Percentiles rank a stretch among this genome's conserved stretches.
These are phyloP conservation scores for Cabera pusaria DNA, from an alignment of 2,888 invertebrate species.

Conservation along the genomic window DNA sequence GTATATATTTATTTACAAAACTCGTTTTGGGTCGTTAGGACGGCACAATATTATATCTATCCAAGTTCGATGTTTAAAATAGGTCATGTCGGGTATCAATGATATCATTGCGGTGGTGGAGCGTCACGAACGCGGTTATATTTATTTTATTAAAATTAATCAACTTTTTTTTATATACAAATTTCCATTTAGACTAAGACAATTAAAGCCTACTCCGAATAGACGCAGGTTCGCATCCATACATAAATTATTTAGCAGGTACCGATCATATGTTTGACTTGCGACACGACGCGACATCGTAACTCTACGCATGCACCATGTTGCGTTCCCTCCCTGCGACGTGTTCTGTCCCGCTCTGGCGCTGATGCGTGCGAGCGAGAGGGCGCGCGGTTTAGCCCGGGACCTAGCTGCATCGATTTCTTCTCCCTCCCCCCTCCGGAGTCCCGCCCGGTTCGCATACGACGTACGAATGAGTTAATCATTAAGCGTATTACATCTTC, in stretches of 20 bases:
- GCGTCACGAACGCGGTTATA: slow-evolving; percentile 60
- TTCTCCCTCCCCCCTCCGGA: slow-evolving; percentile 52
- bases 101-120: slow-evolving; percentile 45
- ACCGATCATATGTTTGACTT: slow-evolving; percentile 71
- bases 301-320: slow-evolving; percentile 69
- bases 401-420: slow-evolving; percentile 63
- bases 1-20: slow-evolving; percentile 81
- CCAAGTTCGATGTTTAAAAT: slow-evolving; percentile 79
- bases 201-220: slow-evolving; percentile 81
- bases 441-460: slow-evolving; percentile 43
- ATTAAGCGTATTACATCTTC: slow-evolving; percentile 53
- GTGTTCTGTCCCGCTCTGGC: slow-evolving; percentile 32
- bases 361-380: slow-evolving; percentile 32
- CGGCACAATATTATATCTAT: slow-evolving; percentile 82
- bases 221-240: slow-evolving; percentile 82
- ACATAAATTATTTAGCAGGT: slow-evolving; percentile 78
- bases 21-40: slow-evolving; percentile 81
- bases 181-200: slow-evolving; percentile 81
- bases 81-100: slow-evolving; percentile 68
- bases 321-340: slow-evolving; percentile 36
- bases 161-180: slow-evolving; percentile 76
- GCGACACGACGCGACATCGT: slow-evolving; percentile 64
- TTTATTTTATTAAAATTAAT: slow-evolving; percentile 55
- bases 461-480: slow-evolving; percentile 43
- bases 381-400: slow-evolving; percentile 31